Percentiles rank a stretch among this genome's conserved stretches.
These are phyloP conservation scores for Anser cygnoides DNA, from an alignment of 2,113 vertebrate genomes.

Conservation along the genomic window DNA sequence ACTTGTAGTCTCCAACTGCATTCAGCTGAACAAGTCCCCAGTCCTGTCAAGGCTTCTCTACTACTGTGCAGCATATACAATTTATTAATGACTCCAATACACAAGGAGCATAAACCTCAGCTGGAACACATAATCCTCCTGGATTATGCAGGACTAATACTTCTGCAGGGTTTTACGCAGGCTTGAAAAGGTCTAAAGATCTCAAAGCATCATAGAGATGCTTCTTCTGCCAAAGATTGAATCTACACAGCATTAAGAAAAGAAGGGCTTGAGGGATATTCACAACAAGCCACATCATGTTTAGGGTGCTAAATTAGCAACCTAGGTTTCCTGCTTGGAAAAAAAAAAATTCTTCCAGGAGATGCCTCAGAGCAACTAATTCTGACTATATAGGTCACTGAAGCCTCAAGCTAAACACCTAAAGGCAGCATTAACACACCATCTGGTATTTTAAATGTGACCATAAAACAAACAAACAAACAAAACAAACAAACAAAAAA, in stretches of 20 bases:
- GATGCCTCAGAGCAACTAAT: not conserved
- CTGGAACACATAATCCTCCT: not conserved
- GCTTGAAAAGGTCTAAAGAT: not conserved
- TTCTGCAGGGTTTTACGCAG: not conserved
- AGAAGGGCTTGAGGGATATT: not conserved
- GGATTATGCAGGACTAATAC: not conserved
- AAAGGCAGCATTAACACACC: not conserved
- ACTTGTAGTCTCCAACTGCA: not conserved
- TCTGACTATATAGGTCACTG: not conserved
- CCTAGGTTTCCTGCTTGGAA: not conserved
- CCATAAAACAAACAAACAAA: not conserved
- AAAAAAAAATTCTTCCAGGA: not conserved
- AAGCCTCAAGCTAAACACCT: not conserved
- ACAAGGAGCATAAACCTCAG: not conserved
- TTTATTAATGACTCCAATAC: not conserved
- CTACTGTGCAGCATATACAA: not conserved
- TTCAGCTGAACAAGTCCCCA: not conserved
- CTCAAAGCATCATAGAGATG: not conserved
- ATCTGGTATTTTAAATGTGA: not conserved
- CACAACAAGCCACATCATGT: not conserved
- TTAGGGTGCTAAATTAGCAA: not conserved
- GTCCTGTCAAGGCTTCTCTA: not conserved
- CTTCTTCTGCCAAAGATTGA: not conserved
- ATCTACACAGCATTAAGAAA: not conserved
- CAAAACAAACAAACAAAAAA: not conserved